These are phyloP conservation scores for Orthonevra nobilis DNA, from an alignment of 2,888 invertebrate species.

Conservation along the genomic window DNA sequence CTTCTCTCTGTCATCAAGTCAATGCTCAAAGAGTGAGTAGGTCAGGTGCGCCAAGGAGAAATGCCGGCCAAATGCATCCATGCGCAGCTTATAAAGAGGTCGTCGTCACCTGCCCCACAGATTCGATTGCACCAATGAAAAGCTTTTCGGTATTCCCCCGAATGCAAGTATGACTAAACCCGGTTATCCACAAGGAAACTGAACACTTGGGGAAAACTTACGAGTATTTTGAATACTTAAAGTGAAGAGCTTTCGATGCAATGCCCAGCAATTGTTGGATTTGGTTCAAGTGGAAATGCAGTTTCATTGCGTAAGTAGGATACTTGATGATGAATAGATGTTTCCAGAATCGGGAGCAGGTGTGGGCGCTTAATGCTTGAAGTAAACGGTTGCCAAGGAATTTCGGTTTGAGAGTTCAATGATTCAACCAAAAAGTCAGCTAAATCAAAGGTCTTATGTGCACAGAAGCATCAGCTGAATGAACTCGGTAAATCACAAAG, in stretches of 20 bases:
- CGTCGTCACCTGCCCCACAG: slow-evolving; percentile 7
- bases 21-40: slow-evolving; percentile 54
- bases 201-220: too few relatives aligned
- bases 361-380: too few relatives aligned
- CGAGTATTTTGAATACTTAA: too few relatives aligned
- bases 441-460: too few relatives aligned
- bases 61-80: slow-evolving; percentile 54
- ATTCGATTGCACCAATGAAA: neutral
- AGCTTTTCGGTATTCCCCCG: neutral
- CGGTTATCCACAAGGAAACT: slow-evolving; percentile 23
- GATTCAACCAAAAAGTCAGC: too few relatives aligned
- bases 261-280: neutral
- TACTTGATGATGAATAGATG: neutral
- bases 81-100: slow-evolving; percentile 57
- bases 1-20: slow-evolving; percentile 25
- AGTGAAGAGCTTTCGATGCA: slow-evolving; percentile 3
- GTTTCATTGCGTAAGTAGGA: slow-evolving; percentile 12
- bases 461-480: too few relatives aligned
- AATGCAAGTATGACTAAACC: slow-evolving; percentile 21
- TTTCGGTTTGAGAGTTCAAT: too few relatives aligned
- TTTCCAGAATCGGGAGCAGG: too few relatives aligned
- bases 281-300: neutral
- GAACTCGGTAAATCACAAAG: too few relatives aligned
- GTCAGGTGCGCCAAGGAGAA: slow-evolving; percentile 61
- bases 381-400: too few relatives aligned